Evolutionary conservation across 2,888 invertebrate species (phyloP).

Genomic region (Rotaria magnacalcarata): DNA sequence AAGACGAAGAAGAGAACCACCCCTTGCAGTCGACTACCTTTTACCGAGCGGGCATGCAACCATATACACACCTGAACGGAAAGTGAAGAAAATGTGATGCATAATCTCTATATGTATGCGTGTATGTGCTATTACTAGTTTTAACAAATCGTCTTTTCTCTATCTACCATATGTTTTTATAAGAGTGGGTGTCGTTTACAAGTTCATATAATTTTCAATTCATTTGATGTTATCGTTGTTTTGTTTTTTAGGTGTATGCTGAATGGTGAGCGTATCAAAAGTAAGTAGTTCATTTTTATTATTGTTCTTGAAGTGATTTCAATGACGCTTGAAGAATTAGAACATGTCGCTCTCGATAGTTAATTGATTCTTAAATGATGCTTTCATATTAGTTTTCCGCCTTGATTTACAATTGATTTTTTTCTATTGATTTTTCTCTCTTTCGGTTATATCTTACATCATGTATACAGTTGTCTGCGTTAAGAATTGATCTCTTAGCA

Average conservation of each 20-base stretch:
- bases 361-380: background rate
- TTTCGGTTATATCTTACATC: conserved; percentile 1
- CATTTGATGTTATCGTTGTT: background rate
- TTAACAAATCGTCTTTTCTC: background rate
- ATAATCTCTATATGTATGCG: background rate
- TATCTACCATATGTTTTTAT: background rate
- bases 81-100: background rate
- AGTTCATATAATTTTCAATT: too few relatives aligned
- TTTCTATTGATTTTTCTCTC: background rate
- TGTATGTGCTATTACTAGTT: background rate
- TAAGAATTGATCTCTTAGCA: conserved; percentile 7
- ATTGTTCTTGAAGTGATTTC: too few relatives aligned
- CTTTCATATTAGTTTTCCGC: background rate
- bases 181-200: background rate
- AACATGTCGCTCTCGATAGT: background rate
- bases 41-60: background rate
- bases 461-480: conserved; percentile 4
- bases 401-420: conserved; percentile 12
- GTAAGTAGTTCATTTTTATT: background rate
- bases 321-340: too few relatives aligned
- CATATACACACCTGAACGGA: background rate
- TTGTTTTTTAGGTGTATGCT: background rate
- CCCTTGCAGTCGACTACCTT: conserved; percentile 4
- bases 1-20: conserved; percentile 12
- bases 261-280: conserved; percentile 25